These are phyloP conservation scores for Frankliniella intonsa DNA, from an alignment of 2,888 invertebrate genomes.

Conservation along the genomic window DNA sequence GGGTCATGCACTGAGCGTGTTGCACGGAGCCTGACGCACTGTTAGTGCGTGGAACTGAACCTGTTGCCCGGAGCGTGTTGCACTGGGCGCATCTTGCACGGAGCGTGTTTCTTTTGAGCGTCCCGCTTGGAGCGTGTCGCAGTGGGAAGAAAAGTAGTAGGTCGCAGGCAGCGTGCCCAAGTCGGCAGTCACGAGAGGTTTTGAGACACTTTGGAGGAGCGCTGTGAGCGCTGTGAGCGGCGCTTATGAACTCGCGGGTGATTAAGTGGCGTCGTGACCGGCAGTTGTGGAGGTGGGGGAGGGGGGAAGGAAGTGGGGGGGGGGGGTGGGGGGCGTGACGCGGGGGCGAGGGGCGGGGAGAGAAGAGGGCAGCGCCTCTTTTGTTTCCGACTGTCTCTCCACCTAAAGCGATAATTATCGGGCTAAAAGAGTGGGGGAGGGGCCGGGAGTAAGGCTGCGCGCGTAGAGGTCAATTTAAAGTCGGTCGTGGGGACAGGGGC, in stretches of 20 bases:
- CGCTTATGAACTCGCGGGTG: constrained; percentile 24
- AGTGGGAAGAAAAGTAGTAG: too few species aligned
- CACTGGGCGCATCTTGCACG: too few species aligned
- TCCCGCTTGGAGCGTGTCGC: too few species aligned
- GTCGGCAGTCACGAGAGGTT: constrained; percentile 21
- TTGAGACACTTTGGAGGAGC: constrained; percentile 17
- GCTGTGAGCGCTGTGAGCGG: background rate
- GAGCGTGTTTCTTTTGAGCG: too few species aligned
- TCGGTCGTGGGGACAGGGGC: background rate
- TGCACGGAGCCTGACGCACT: too few species aligned
- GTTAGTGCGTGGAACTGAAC: too few species aligned
- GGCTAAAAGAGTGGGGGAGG: background rate
- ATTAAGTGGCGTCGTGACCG: constrained; percentile 21
- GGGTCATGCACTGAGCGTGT: too few species aligned
- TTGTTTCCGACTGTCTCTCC: constrained; percentile 22
- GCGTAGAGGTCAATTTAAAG: constrained; percentile 12
- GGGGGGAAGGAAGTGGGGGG: too few species aligned
- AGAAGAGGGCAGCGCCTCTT: background rate
- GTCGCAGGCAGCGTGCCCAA: background rate
- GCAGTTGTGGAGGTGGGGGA: background rate
- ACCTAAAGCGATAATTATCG: constrained; percentile 25
- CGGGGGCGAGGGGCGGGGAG: background rate
- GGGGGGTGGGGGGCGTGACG: background rate
- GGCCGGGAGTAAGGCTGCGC: background rate
- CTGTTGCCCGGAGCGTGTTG: too few species aligned